Evolutionary conservation across 2,888 invertebrate genomes (phyloP), one percentile per base, ranked within the genome.

Genomic region (Zelleria hepariella): DNA sequence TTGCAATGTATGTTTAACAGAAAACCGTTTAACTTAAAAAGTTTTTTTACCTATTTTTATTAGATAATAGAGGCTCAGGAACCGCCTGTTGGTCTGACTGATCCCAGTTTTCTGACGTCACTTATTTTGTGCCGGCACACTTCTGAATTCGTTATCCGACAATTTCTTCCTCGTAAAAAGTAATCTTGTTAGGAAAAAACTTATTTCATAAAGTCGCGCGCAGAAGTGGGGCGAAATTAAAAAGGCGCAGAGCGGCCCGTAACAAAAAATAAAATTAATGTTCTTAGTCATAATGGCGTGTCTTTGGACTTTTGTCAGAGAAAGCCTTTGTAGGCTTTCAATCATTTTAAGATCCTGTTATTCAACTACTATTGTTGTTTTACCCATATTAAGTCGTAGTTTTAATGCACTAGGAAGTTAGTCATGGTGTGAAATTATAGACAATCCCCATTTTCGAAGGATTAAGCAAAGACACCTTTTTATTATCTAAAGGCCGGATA

Each of bases 151-250:
- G 79, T 85, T 84, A 82, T 80, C 77, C 80, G 70, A 73, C 82
- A 85, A 86, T 86, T 86, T 80, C 74, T 77, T 72, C 68, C 75
- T 76, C 82, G 77, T 86, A 82, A 86, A 86, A 80, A 68, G 78
- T 85, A 86, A 87, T 85, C 82, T 81, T 78, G 85, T 88, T 86
- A 84, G 63, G 73, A 71, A 74, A 72, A 81, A 86, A 86, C 82
- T 87, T 86, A 82, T 86, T 86, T 82, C 81, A 85, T 80, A 85
- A 84, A 82, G 77, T 68, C 71, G 71, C 64, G 15, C 65, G 66
- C n/a, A n/a, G 68, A 67, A 67, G 74, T 66, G 64, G 71, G 70
- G 71, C 72, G 68, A 72, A 82, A 83, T 85, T 82, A 82, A 85
- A 82, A 77, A 73, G 72, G 57, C n/a, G n/a, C 24, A 64, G 61